Evolutionary conservation across 2,113 vertebrate species (phyloP), one percentile per base, ranked within the genome.

Genomic region (Misgurnus anguillicaudatus): DNA sequence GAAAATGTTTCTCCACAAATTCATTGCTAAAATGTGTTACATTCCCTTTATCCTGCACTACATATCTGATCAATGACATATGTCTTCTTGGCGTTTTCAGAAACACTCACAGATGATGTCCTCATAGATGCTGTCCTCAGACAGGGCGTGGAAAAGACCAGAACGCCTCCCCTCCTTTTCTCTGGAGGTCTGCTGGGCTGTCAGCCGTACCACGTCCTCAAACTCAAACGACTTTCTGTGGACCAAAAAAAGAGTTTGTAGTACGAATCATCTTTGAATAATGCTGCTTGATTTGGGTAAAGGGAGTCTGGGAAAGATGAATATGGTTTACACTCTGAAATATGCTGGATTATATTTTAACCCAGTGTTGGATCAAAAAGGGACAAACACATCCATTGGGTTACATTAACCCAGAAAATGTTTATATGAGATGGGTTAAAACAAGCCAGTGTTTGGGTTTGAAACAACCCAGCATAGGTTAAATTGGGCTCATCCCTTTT

Each of bases 201-300:
- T 91, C 78, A 95, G 94, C 79, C 90, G 92, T 38, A 95, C 92
- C 69, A 95, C 93, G 85, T 99, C 97, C 87, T 99, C 98, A 86
- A 96, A 99, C 92, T 99, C 98, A 92, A 97, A 99, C 69, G 97
- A 99, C 91, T 98, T 98, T 94, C 98, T 99, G 87, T 65, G 41
- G 42, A 65, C 62, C 85, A 87, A 45, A 87, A 84, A 83, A 53
- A 39, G 47, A 24, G 64, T 63, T 3, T 51, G 14, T 41, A 31
- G 19, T 21, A 55, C 48, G 19, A 36, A 57, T 21, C 13, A 11
- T 42, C 70, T 6, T n/a, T 72, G 24, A 19, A 19, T 2, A 57
- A 8, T 16, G 11, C 16, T 0, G 13, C 13, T n/a, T 16, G 9
- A 5, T 9, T 42, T 42, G 9, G 9, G 41, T 42, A 4, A 7